These are phyloP conservation scores for Pelodytes ibericus DNA, from an alignment of 2,797 vertebrate species.

Conservation along the genomic window DNA sequence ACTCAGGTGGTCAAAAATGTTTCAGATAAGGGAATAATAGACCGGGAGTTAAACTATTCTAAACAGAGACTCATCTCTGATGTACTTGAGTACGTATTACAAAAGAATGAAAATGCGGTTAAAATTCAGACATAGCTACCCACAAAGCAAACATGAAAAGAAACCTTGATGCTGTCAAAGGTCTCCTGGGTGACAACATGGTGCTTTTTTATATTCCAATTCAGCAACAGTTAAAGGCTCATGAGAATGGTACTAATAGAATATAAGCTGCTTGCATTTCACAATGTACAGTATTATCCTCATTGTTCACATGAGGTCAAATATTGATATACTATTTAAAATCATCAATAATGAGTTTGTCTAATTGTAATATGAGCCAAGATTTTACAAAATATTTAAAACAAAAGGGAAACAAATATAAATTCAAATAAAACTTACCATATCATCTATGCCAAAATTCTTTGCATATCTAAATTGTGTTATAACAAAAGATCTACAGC, in stretches of 20 bases:
- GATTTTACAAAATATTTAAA: no score
- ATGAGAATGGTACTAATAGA: slow-evolving; percentile 18
- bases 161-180: slow-evolving; percentile 20
- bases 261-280: not conserved
- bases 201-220: slow-evolving; percentile 33
- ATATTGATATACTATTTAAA: slow-evolving; percentile 1
- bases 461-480: no score
- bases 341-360: not conserved
- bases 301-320: not conserved
- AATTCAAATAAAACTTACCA: no score
- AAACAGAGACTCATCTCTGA: slow-evolving; percentile 32
- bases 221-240: slow-evolving; percentile 5
- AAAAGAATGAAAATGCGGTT: slow-evolving; percentile 26
- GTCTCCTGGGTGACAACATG: slow-evolving; percentile 25
- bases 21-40: slow-evolving; percentile 44
- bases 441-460: no score
- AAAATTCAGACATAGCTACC: slow-evolving; percentile 5
- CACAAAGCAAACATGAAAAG: slow-evolving; percentile 1
- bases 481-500: no score
- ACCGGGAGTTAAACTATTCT: slow-evolving; percentile 39
- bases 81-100: slow-evolving; percentile 27
- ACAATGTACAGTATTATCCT: slow-evolving; percentile 16
- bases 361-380: no score
- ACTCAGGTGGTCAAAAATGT: slow-evolving; percentile 25
- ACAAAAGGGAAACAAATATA: no score